Conservation (phyloP, 1,140 invertebrate genomes). For the Sitobion miscanthi region DNA sequence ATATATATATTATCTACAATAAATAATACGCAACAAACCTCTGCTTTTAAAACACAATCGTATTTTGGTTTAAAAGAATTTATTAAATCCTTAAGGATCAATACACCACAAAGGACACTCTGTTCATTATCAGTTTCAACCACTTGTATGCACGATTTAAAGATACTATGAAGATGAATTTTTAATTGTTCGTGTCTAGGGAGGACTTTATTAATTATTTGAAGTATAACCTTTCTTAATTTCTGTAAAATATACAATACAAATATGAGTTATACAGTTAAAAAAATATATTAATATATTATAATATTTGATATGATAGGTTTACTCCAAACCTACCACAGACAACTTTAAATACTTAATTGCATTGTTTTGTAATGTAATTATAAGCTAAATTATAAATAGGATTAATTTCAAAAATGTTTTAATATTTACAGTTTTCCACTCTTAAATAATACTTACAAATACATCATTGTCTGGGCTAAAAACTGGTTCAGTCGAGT, state of each 20-base stretch:
- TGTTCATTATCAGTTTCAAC: slow-evolving; percentile 51
- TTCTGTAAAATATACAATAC: slow-evolving; percentile 18
- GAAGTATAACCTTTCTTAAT: slow-evolving; percentile 49
- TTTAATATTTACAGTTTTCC: not conserved
- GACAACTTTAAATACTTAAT: not conserved
- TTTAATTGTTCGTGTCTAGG: not conserved
- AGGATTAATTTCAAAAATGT: not conserved
- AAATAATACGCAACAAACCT: not conserved
- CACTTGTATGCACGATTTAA: slow-evolving; percentile 8
- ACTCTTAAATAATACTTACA: slow-evolving; percentile 23
- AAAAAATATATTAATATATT: not conserved
- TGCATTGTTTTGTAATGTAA: not conserved
- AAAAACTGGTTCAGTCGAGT: slow-evolving; percentile 25
- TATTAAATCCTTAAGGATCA: slow-evolving; percentile 29
- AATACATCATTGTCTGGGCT: slow-evolving; percentile 49
- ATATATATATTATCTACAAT: not conserved
- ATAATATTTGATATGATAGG: not conserved
- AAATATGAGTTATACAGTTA: not conserved
- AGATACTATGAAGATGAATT: slow-evolving; percentile 25
- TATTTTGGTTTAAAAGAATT: slow-evolving; percentile 24
- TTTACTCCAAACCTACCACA: too few relatives aligned
- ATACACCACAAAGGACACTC: slow-evolving; percentile 26
- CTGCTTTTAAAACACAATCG: slow-evolving; percentile 27
- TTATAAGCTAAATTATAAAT: not conserved
- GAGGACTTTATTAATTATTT: slow-evolving; percentile 41